phyloP scores from a whole-genome alignment of 2,113 vertebrate species.

The Lipophrys pholis region DNA sequence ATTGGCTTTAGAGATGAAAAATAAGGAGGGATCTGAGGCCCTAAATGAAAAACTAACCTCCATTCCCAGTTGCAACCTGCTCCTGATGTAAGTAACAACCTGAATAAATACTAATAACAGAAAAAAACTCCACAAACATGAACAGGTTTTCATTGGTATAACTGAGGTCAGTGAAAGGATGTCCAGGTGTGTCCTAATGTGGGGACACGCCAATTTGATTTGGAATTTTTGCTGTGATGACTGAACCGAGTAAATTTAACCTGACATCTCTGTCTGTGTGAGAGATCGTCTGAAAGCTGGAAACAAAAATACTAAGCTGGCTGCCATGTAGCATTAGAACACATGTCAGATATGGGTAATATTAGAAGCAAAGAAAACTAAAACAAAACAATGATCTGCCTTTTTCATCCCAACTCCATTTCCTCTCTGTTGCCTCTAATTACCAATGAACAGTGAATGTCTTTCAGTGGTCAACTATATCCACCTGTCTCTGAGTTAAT shows the following conservation, averaged over 20 bases:
- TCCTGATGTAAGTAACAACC: background rate
- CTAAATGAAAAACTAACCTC: background rate
- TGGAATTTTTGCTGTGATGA: constrained; percentile 49
- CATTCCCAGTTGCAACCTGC: too few relatives aligned
- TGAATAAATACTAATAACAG: background rate
- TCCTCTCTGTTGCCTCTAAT: background rate
- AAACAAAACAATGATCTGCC: background rate
- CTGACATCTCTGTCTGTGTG: constrained; percentile 43
- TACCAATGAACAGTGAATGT: background rate
- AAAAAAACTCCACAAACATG: background rate
- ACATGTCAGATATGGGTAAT: background rate
- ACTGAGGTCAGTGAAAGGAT: constrained; percentile 27
- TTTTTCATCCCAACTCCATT: background rate
- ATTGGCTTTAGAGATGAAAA: too few relatives aligned
- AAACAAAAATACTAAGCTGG: constrained; percentile 6
- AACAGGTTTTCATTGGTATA: constrained; percentile 16
- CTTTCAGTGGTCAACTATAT: background rate
- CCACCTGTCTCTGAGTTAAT: constrained; percentile 20
- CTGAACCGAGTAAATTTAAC: constrained; percentile 57
- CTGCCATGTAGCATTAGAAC: constrained; percentile 6
- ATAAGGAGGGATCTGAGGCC: too few relatives aligned
- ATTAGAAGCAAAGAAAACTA: constrained; percentile 14
- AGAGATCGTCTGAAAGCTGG: constrained; percentile 1
- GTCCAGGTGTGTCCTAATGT: constrained; percentile 59
- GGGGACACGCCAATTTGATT: constrained; percentile 48